A percentile compares a stretch with the other conserved stretches of the same genome.
Conservation (phyloP, 2,113 vertebrate species). For the Chamaetylas fuelleborni region DNA sequence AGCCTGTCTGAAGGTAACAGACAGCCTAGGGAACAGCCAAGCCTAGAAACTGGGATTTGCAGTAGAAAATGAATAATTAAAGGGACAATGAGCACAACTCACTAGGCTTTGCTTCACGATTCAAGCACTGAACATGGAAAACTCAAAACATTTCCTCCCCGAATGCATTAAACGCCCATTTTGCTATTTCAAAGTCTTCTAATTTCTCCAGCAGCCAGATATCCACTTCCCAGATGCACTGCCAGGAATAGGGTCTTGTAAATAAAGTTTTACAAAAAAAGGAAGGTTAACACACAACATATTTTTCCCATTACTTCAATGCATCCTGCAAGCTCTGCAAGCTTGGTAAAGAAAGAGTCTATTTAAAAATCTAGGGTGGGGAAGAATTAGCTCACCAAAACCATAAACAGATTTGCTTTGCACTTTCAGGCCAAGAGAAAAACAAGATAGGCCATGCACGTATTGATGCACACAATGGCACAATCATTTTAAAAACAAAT, state of each 20-base stretch:
- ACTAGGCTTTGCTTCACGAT: not conserved
- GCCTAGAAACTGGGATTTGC: not conserved
- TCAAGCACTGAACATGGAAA: not conserved
- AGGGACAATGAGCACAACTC: not conserved
- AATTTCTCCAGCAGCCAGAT: not conserved
- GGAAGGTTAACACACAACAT: constrained; percentile 18
- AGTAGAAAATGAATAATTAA: not conserved
- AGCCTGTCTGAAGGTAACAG: not conserved
- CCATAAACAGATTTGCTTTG: constrained; percentile 62
- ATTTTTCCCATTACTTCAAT: constrained; percentile 52
- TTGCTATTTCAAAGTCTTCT: not conserved
- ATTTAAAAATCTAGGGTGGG: constrained; percentile 54
- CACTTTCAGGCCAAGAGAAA: constrained; percentile 49
- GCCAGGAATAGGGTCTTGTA: constrained; percentile 5
- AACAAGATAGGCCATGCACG: constrained; percentile 32
- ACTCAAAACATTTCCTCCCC: not conserved
- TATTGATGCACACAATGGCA: constrained; percentile 42
- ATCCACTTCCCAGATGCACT: not conserved
- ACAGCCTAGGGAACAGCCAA: not conserved
- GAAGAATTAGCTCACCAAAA: constrained; percentile 66
- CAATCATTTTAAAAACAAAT: constrained; percentile 27
- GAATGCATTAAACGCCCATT: not conserved
- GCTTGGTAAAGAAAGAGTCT: constrained; percentile 50
- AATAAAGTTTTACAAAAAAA: constrained; percentile 31
- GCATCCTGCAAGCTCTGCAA: constrained; percentile 8